A percentile compares a stretch with the other conserved stretches of the same genome.
These are phyloP conservation scores for Leptobrachium ailaonicum DNA, from an alignment of 2,113 vertebrate genomes.

Conservation along the genomic window DNA sequence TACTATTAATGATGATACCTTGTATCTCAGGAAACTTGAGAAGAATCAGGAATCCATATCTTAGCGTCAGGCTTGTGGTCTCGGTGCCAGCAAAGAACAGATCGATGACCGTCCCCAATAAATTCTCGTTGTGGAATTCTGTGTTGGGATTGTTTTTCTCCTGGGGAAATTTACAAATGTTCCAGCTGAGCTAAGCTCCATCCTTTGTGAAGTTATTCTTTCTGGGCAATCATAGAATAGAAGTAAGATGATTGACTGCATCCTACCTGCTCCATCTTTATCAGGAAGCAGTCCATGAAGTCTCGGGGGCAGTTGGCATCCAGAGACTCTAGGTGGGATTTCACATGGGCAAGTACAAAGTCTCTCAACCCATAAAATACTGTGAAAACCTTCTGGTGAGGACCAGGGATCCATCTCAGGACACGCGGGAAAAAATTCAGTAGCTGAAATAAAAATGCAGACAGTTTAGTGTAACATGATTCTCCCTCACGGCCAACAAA, in stretches of 20 bases:
- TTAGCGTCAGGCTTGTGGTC: slow-evolving; percentile 52
- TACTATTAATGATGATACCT: slow-evolving; percentile 54
- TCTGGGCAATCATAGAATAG: background rate
- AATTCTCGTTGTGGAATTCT: slow-evolving; percentile 40
- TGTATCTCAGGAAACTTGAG: slow-evolving; percentile 65
- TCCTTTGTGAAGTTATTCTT: background rate
- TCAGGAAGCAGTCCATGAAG: slow-evolving; percentile 79
- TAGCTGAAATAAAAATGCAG: slow-evolving; percentile 60
- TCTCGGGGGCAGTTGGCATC: slow-evolving; percentile 68
- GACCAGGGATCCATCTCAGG: slow-evolving; percentile 65
- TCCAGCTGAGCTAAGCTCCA: background rate
- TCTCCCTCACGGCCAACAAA: too few relatives aligned
- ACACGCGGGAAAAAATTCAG: slow-evolving; percentile 72
- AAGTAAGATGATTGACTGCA: background rate
- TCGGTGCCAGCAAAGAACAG: slow-evolving; percentile 48
- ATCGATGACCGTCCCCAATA: slow-evolving; percentile 28
- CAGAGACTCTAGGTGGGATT: slow-evolving; percentile 67
- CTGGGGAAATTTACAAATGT: background rate
- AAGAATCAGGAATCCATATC: slow-evolving; percentile 62
- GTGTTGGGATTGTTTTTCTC: slow-evolving; percentile 14
- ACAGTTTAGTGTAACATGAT: too few relatives aligned
- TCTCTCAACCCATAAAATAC: slow-evolving; percentile 55
- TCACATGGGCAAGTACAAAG: slow-evolving; percentile 66
- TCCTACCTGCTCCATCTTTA: slow-evolving; percentile 69
- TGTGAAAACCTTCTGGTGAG: slow-evolving; percentile 58